phyloP scores from a whole-genome alignment of 1,140 invertebrate genomes.

The Lethocerus indicus region DNA sequence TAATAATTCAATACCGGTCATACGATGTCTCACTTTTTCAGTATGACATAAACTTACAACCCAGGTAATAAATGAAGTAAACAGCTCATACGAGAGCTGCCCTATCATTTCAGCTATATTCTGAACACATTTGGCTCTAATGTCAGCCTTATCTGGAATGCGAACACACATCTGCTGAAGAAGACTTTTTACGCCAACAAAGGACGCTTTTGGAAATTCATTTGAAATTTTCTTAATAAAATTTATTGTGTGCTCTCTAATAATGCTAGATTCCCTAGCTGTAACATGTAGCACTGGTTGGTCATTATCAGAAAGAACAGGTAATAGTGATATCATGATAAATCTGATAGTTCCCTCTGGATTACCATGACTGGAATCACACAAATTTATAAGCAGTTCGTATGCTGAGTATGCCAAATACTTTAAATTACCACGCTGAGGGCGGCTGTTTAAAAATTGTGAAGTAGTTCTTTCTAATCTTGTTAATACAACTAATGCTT shows the following conservation, averaged over 20 bases:
- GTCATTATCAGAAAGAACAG: conserved; percentile 27
- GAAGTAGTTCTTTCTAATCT: conserved; percentile 26
- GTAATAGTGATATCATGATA: conserved; percentile 31
- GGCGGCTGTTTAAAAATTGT: conserved; percentile 15
- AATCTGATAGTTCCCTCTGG: conserved; percentile 25
- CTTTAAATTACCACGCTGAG: conserved; percentile 19
- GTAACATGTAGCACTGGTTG: conserved; percentile 23
- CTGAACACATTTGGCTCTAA: conserved; percentile 31
- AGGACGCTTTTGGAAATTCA: conserved; percentile 23
- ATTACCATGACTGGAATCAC: conserved; percentile 29
- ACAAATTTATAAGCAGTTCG: conserved; percentile 27
- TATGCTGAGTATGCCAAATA: conserved; percentile 29
- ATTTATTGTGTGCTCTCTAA: conserved; percentile 30
- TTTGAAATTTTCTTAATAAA: conserved; percentile 32
- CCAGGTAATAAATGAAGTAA: conserved; percentile 28
- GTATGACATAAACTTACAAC: conserved; percentile 31
- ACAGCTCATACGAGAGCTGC: conserved; percentile 23
- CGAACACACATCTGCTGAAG: conserved; percentile 37
- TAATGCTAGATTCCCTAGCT: conserved; percentile 23
- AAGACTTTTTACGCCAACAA: conserved; percentile 27
- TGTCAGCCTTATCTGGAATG: conserved; percentile 37
- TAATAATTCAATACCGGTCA: conserved; percentile 38
- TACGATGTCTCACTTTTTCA: conserved; percentile 28
- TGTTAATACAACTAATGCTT: conserved; percentile 29
- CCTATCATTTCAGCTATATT: conserved; percentile 30